phyloP scores from a whole-genome alignment of 2,113 vertebrate genomes.

The Oenanthe melanoleuca region DNA sequence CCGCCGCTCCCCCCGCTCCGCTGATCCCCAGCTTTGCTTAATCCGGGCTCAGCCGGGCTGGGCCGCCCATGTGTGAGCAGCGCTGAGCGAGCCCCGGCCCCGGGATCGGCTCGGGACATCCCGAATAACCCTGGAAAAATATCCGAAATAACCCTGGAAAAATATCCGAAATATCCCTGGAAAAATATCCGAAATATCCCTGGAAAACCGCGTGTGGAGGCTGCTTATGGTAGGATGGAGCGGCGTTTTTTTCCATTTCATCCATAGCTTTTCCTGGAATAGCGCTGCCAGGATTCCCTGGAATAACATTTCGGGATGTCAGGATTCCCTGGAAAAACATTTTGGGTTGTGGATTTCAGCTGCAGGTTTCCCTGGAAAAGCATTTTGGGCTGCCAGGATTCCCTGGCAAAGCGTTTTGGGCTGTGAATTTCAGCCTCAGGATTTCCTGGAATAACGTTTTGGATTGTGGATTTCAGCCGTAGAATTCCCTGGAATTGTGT shows the following conservation, averaged over 20 bases:
- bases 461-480: not conserved
- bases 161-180: not conserved
- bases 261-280: not conserved
- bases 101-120: not conserved
- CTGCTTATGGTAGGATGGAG: rapidly evolving
- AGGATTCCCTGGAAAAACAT: too few relatives aligned
- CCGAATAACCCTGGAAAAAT: not conserved
- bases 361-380: not conserved
- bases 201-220: rapidly evolving
- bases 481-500: not conserved
- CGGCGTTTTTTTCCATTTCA: rapidly evolving
- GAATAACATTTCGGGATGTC: not conserved
- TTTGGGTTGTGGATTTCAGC: too few relatives aligned
- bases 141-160: not conserved
- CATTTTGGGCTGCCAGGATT: rapidly evolving
- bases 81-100: rapidly evolving
- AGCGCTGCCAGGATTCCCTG: not conserved
- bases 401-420: too few relatives aligned
- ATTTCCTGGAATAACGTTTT: not conserved
- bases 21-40: not conserved
- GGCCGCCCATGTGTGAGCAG: not conserved
- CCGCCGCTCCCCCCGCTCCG: not conserved
- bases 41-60: not conserved
- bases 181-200: rapidly evolving
- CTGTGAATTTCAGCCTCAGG: too few relatives aligned